Conservation (phyloP, 2,888 invertebrate genomes). For the Chrysolina oricalcia region DNA sequence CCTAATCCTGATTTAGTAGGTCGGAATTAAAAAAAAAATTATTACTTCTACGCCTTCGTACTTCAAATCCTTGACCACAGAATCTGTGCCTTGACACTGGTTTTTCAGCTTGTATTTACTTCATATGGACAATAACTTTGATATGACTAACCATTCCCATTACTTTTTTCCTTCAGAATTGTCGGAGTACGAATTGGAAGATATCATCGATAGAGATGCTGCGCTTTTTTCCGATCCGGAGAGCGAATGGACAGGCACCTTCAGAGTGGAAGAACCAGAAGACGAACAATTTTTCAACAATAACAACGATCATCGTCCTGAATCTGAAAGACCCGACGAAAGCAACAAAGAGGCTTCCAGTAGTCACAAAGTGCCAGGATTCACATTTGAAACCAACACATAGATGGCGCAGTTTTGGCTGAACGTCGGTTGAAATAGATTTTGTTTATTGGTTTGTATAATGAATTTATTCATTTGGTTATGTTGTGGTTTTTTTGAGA, state of each 20-base stretch:
- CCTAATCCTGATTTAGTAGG: too few relatives aligned
- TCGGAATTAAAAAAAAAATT: too few relatives aligned
- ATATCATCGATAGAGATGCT: slow-evolving; percentile 73
- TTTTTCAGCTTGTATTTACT: too few relatives aligned
- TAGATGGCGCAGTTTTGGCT: background rate
- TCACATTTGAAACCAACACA: slow-evolving; percentile 36
- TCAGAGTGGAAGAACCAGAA: slow-evolving; percentile 66
- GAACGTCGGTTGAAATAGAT: background rate
- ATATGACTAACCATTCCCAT: background rate
- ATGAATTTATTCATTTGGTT: slow-evolving; percentile 9
- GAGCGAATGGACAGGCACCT: slow-evolving; percentile 77
- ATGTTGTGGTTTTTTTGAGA: background rate
- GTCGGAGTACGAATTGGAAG: slow-evolving; percentile 74
- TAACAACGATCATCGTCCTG: slow-evolving; percentile 43
- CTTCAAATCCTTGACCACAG: too few relatives aligned
- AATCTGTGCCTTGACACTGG: too few relatives aligned
- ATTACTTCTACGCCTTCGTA: too few relatives aligned
- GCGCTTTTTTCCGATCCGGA: slow-evolving; percentile 81
- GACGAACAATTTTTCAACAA: slow-evolving; percentile 55
- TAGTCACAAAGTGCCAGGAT: slow-evolving; percentile 29
- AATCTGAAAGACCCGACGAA: slow-evolving; percentile 44
- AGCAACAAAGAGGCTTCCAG: slow-evolving; percentile 13
- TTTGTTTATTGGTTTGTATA: background rate
- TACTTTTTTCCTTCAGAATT: slow-evolving; percentile 61
- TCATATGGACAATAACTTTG: too few relatives aligned